Conservation (phyloP, 2,113 vertebrate species). For the Piprites chloris region DNA sequence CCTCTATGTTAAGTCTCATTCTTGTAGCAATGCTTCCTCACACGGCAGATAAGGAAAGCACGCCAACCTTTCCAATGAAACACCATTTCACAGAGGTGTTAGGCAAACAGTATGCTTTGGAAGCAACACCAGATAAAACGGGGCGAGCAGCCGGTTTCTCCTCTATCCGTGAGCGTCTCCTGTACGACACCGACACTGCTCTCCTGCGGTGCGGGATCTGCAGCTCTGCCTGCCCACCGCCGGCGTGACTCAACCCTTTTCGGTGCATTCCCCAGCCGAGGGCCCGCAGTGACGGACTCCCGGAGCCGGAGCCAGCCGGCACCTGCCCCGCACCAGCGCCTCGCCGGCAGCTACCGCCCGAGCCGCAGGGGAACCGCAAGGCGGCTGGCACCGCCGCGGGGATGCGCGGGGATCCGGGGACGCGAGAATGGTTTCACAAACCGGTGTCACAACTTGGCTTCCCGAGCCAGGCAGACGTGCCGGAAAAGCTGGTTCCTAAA, state of each 20-base stretch:
- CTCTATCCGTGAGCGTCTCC: background rate
- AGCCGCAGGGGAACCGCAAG: rapidly evolving
- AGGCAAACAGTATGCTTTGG: background rate
- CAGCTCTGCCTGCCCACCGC: background rate
- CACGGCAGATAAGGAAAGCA: background rate
- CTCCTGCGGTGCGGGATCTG: background rate
- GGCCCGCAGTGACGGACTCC: background rate
- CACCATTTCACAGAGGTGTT: background rate
- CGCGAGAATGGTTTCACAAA: background rate
- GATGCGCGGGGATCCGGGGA: background rate
- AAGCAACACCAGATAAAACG: background rate
- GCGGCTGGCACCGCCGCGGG: background rate
- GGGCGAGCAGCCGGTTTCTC: background rate
- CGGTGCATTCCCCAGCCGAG: background rate
- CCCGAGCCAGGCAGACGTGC: background rate
- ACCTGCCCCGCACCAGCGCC: background rate
- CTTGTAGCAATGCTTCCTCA: background rate
- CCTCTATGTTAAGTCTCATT: background rate
- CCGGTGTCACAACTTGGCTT: background rate
- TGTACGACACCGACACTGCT: background rate
- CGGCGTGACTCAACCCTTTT: slow-evolving; percentile 50
- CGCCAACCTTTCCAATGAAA: background rate
- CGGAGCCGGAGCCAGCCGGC: background rate
- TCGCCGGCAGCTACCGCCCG: background rate
- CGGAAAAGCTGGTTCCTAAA: slow-evolving; percentile 1